phyloP scores from a whole-genome alignment of 2,113 vertebrate species.

The Pomatorhinus ruficollis region DNA sequence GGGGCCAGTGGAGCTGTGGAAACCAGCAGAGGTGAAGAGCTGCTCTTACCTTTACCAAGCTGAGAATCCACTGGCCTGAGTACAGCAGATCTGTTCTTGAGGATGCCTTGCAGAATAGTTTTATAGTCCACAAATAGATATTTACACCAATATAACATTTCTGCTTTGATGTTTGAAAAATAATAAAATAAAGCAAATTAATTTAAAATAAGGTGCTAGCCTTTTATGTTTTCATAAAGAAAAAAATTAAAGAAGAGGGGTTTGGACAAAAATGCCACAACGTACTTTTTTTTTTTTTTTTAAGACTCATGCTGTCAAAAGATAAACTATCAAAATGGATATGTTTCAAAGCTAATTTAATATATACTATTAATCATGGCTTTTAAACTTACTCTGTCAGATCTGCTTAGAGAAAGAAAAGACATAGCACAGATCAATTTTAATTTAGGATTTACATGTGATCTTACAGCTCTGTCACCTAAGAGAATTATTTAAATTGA shows the following conservation, averaged over 20 bases:
- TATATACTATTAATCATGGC: not conserved
- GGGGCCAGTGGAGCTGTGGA: not conserved
- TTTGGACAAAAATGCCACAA: not conserved
- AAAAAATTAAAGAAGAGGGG: accelerated
- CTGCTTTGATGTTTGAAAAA: not conserved
- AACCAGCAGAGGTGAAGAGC: not conserved
- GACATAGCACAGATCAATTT: not conserved
- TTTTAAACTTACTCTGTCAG: not conserved
- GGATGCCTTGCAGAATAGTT: not conserved
- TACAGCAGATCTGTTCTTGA: not conserved
- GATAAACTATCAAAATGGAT: not conserved
- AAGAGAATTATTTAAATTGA: not conserved
- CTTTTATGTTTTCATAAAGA: not conserved
- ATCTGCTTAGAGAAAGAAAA: not conserved
- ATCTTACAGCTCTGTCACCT: not conserved
- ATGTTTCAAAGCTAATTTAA: not conserved
- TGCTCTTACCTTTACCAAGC: not conserved
- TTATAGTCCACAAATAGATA: not conserved
- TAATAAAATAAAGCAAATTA: not conserved
- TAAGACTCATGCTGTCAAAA: not conserved
- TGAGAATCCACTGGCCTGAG: not conserved
- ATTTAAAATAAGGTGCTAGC: not conserved
- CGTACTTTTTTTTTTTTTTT: not conserved
- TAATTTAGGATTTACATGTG: not conserved
- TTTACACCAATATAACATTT: not conserved